Conservation (phyloP, 2,888 invertebrate genomes). For the Lordiphosa andalusiaca region DNA sequence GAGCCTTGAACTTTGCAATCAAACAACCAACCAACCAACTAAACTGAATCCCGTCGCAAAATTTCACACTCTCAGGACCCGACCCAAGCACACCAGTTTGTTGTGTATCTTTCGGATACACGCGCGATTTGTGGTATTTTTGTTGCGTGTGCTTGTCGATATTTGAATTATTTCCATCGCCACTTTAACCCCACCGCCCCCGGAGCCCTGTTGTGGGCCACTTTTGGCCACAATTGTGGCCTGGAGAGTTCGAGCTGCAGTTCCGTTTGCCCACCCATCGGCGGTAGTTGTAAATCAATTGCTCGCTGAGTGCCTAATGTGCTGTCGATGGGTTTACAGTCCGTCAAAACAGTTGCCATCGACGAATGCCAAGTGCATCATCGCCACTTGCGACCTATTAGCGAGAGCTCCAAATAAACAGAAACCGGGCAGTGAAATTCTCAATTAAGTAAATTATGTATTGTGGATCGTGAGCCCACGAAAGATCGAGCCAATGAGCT, state of each 20-base stretch:
- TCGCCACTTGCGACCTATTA: slow-evolving; percentile 37
- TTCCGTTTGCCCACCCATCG: not conserved
- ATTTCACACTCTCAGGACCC: slow-evolving; percentile 24
- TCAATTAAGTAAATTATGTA: slow-evolving; percentile 13
- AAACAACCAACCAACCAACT: not conserved
- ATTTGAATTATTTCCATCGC: slow-evolving; percentile 65
- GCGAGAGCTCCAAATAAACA: slow-evolving; percentile 32
- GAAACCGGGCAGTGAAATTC: slow-evolving; percentile 3
- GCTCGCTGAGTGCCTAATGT: slow-evolving; percentile 62
- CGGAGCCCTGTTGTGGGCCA: slow-evolving; percentile 44
- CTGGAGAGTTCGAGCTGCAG: slow-evolving; percentile 12
- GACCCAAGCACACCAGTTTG: slow-evolving; percentile 11
- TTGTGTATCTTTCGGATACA: slow-evolving; percentile 40
- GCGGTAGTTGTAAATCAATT: slow-evolving; percentile 50
- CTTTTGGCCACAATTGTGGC: slow-evolving; percentile 67
- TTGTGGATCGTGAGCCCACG: not conserved
- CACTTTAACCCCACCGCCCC: slow-evolving; percentile 37
- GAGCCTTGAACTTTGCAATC: too few species aligned
- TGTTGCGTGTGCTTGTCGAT: slow-evolving; percentile 56
- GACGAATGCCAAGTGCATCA: slow-evolving; percentile 22
- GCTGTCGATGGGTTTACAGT: slow-evolving; percentile 72
- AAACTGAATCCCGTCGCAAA: slow-evolving; percentile 19
- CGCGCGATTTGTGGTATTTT: slow-evolving; percentile 43
- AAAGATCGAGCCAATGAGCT: slow-evolving; percentile 17
- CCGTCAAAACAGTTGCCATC: slow-evolving; percentile 66